Conservation (phyloP, 2,113 vertebrate species). For the Melanocharis versteri region DNA sequence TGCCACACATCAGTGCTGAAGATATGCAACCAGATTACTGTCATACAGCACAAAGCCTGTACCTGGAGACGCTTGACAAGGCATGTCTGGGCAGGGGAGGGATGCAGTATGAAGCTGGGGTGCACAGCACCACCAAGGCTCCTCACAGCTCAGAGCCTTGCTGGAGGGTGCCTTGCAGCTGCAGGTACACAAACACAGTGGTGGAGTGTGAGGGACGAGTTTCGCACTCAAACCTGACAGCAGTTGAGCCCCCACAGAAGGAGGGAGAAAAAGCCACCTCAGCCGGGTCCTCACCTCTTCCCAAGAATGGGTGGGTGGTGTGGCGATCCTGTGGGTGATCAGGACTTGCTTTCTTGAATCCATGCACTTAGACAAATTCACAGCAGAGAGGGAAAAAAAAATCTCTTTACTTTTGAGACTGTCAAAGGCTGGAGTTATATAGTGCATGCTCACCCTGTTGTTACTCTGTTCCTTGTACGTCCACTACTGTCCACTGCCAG, state of each 20-base stretch:
- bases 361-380: neutral
- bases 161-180: neutral
- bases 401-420: neutral
- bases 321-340: neutral
- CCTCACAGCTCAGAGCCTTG: neutral
- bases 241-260: neutral
- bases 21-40: neutral
- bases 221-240: neutral
- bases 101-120: neutral
- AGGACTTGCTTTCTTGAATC: neutral
- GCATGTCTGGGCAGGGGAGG: neutral
- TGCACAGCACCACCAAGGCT: neutral
- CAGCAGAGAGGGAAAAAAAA: neutral
- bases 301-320: fast-evolving
- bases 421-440: neutral
- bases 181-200: neutral
- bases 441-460: neutral
- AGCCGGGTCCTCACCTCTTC: neutral
- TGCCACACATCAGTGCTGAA: neutral
- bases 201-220: fast-evolving
- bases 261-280: neutral
- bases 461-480: neutral
- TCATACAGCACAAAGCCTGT: neutral
- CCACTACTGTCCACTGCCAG: neutral
- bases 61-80: neutral